Evolutionary conservation across 2,888 invertebrate species (phyloP).

Genomic region (Drosophila lacicola): DNA sequence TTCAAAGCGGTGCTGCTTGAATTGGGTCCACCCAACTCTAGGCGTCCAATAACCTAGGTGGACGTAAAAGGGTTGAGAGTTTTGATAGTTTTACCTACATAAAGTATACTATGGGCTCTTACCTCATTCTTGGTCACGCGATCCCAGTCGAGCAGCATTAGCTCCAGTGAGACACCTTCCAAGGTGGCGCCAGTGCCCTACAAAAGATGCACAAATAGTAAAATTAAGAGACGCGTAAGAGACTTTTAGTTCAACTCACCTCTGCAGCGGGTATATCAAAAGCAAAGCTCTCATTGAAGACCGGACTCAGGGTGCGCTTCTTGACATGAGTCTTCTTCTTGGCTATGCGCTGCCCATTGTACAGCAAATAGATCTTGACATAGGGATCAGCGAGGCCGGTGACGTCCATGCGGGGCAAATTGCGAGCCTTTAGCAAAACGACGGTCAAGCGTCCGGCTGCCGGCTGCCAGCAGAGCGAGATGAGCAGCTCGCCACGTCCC

Average conservation of each 20-base stretch:
- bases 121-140: slow-evolving; percentile 99
- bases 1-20: slow-evolving; percentile 93
- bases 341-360: slow-evolving; percentile 98
- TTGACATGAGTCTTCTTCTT: slow-evolving; percentile 99
- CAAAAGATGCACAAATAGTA: slow-evolving; percentile 9
- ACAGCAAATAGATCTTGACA: slow-evolving; percentile 98
- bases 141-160: slow-evolving; percentile 94
- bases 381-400: slow-evolving; percentile 98
- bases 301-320: slow-evolving; percentile 98
- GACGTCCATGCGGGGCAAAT: slow-evolving; percentile 99
- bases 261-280: slow-evolving; percentile 95
- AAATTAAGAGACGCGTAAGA: background rate
- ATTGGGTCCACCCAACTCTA: slow-evolving; percentile 95
- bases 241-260: slow-evolving; percentile 78
- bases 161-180: slow-evolving; percentile 85
- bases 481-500: slow-evolving; percentile 96
- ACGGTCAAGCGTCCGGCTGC: slow-evolving; percentile 97
- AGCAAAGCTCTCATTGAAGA: slow-evolving; percentile 99
- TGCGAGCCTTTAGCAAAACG: slow-evolving; percentile 98
- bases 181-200: slow-evolving; percentile 84
- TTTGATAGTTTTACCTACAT: background rate
- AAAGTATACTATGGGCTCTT: slow-evolving; percentile 47
- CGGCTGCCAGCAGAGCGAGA: slow-evolving; percentile 99
- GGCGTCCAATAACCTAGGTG: slow-evolving; percentile 94
- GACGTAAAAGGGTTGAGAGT: background rate